These are phyloP conservation scores for Nematolebias whitei DNA, from an alignment of 2,113 vertebrate genomes.

Conservation along the genomic window DNA sequence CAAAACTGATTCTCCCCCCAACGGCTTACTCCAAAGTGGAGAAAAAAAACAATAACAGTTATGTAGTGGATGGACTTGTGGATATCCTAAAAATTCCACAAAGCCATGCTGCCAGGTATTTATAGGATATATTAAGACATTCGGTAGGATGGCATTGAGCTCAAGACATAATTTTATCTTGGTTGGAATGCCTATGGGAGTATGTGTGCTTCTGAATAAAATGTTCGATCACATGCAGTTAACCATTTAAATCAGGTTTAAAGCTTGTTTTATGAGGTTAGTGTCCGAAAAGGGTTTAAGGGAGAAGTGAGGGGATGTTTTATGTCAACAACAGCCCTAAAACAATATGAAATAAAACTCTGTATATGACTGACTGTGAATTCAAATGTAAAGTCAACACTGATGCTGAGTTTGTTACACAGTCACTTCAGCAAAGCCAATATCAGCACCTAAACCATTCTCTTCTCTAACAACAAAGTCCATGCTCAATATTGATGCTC, in stretches of 20 bases:
- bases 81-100: constrained; percentile 71
- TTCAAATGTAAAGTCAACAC: constrained; percentile 68
- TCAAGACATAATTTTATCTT: not conserved
- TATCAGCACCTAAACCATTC: constrained; percentile 10
- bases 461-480: too few relatives aligned
- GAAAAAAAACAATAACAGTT: too few relatives aligned
- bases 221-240: not conserved
- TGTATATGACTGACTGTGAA: constrained; percentile 31
- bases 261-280: too few relatives aligned
- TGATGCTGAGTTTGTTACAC: constrained; percentile 33
- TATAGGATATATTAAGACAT: constrained; percentile 60
- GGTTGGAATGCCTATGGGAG: not conserved
- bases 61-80: too few relatives aligned
- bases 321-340: not conserved
- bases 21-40: too few relatives aligned
- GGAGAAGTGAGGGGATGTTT: not conserved
- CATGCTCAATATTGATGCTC: too few relatives aligned
- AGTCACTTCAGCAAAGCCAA: constrained; percentile 16
- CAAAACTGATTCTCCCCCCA: too few relatives aligned
- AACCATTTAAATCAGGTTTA: not conserved
- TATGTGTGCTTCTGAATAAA: not conserved
- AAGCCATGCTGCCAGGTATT: constrained; percentile 66
- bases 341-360: not conserved
- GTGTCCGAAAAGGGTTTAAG: too few relatives aligned
- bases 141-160: constrained; percentile 29